Evolutionary conservation across 2,888 invertebrate species (phyloP).

Genomic region (Tenthredo amoena): DNA sequence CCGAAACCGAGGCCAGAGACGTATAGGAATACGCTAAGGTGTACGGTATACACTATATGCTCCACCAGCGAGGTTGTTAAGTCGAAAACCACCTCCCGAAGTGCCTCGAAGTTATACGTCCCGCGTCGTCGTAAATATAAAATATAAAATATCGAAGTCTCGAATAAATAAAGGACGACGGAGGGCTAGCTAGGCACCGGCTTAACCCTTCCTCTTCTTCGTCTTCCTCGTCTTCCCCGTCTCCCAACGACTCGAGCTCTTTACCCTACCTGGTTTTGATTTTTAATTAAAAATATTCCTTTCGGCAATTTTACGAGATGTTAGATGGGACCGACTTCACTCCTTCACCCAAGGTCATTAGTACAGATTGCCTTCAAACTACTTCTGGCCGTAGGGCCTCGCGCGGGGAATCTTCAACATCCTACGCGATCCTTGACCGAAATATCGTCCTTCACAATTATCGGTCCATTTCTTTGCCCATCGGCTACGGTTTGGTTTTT

Average conservation of each 20-base stretch:
- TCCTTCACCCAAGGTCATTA: slow-evolving; percentile 38
- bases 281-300: slow-evolving; percentile 68
- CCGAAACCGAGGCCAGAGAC: slow-evolving; percentile 55
- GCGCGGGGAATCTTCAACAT: not conserved
- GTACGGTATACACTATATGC: slow-evolving; percentile 61
- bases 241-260: slow-evolving; percentile 9
- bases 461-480: not conserved
- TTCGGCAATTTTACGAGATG: slow-evolving; percentile 67
- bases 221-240: not conserved
- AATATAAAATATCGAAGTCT: slow-evolving; percentile 76
- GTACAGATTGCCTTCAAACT: slow-evolving; percentile 41
- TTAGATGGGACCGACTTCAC: not conserved
- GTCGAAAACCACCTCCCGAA: slow-evolving; percentile 38
- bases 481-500: not conserved
- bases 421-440: not conserved
- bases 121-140: slow-evolving; percentile 76
- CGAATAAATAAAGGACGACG: slow-evolving; percentile 49
- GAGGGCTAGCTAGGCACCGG: not conserved
- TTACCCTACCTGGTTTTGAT: slow-evolving; percentile 31
- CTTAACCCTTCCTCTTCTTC: slow-evolving; percentile 28
- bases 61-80: slow-evolving; percentile 66
- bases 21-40: not conserved
- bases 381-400: not conserved
- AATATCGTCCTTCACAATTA: slow-evolving; percentile 23
- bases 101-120: slow-evolving; percentile 64